Percentiles rank a stretch among this genome's conserved stretches.
phyloP scores from a whole-genome alignment of 1,140 invertebrate species.

The Lithobius niger region DNA sequence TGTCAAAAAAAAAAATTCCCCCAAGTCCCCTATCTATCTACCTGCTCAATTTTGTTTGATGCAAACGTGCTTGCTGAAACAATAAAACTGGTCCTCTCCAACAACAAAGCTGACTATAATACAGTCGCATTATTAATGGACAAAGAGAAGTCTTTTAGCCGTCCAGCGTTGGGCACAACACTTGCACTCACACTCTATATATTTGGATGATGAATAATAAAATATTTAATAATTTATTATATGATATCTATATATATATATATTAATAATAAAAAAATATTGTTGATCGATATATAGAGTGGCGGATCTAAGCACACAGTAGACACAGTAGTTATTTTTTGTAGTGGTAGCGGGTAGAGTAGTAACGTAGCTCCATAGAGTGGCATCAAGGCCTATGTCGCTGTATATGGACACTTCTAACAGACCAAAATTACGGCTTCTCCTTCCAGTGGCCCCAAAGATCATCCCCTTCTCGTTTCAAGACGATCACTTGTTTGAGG shows the following conservation, averaged over 20 bases:
- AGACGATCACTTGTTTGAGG: slow-evolving; percentile 36
- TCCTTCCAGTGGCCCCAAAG: slow-evolving; percentile 39
- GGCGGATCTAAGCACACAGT: background rate
- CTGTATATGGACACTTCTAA: background rate
- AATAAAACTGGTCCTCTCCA: background rate
- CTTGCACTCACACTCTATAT: slow-evolving; percentile 3
- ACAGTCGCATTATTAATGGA: too few relatives aligned
- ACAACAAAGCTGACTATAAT: too few relatives aligned
- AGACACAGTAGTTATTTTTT: background rate
- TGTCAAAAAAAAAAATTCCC: too few relatives aligned
- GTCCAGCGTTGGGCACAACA: slow-evolving; percentile 8
- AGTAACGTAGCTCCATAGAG: slow-evolving; percentile 3
- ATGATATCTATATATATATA: background rate
- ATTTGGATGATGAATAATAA: background rate
- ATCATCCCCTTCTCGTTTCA: slow-evolving; percentile 41
- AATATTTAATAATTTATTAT: background rate
- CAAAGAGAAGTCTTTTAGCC: slow-evolving; percentile 7
- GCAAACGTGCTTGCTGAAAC: background rate
- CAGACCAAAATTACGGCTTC: slow-evolving; percentile 6
- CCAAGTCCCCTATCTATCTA: background rate
- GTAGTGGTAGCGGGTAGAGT: slow-evolving; percentile 1
- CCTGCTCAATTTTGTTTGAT: background rate
- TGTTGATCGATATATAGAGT: background rate
- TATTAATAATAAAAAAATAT: background rate
- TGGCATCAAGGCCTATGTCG: background rate